Evolutionary conservation across 2,888 invertebrate genomes (phyloP), one percentile per base, ranked within the genome.

Genomic region (Ypsolopha scabrella): DNA sequence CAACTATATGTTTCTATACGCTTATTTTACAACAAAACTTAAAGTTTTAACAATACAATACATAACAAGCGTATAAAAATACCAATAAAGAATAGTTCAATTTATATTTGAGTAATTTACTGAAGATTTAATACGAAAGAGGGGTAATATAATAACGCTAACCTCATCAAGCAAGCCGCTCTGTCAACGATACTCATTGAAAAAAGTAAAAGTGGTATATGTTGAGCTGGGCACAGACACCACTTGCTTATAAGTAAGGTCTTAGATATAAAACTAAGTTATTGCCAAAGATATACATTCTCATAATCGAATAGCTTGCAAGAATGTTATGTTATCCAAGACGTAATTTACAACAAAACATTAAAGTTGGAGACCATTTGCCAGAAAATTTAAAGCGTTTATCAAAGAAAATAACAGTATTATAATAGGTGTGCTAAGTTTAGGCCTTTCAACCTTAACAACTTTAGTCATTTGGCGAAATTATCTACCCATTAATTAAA

Each of bases 211-310:
- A 33, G 48, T 53, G 55, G 59, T 53, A 58, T 55, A 62, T 67
- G 72, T 64, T 64, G 75, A 75, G 75, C 75, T 73, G 72, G 73
- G 14, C 65, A 71, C 75, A 70, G 62, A 58, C 67, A 63, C 60
- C 55, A 51, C 45, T 24, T 44, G 24, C 4, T 24, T 24, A 24
- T 24, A 24, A 24, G 2, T 4, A 24, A 24, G 24, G 24, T 24
- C 24, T 24, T 24, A 3, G 2, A 24, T 4, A 24, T 24, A 24
- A 24, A 24, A 24, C 24, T 24, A 24, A 24, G 2, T 24, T 24
- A 24, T 24, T 24, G 4, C 2, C 24, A 24, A 24, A 24, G 2
- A 24, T 4, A 24, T 24, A 24, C 2, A 24, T 24, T 24, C 24
- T 24, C 4, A 24, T 24, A 24, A 24, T 24, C 4, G 24, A 24